These are phyloP conservation scores for Noctua comes DNA, from an alignment of 2,888 invertebrate species.

Conservation along the genomic window DNA sequence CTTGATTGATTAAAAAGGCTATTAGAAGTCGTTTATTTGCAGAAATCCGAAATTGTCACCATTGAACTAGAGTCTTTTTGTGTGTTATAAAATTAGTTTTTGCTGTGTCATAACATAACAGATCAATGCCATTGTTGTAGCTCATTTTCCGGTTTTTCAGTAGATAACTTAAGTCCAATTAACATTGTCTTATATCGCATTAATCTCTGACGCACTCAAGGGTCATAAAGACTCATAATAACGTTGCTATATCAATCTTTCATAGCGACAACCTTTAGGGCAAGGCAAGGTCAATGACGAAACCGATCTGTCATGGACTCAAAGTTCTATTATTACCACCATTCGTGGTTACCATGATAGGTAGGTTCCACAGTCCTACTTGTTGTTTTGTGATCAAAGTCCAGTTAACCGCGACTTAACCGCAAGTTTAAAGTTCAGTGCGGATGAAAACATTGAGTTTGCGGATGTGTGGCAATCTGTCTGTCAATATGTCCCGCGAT, in stretches of 20 bases:
- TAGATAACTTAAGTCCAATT: neutral
- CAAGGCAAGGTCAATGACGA: conserved; percentile 54
- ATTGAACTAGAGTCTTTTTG: neutral
- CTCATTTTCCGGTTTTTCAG: neutral
- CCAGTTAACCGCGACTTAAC: conserved; percentile 9
- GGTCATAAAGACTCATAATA: conserved; percentile 19
- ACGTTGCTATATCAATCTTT: conserved; percentile 14
- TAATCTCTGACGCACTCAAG: conserved; percentile 38
- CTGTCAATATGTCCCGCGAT: conserved; percentile 31
- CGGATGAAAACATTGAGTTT: conserved; percentile 42
- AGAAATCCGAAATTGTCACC: neutral
- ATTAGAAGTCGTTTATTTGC: neutral
- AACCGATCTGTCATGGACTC: conserved; percentile 15
- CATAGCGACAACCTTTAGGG: conserved; percentile 40
- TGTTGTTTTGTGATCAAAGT: conserved; percentile 41
- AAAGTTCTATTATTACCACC: neutral
- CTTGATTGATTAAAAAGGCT: neutral
- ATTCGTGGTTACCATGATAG: conserved; percentile 12
- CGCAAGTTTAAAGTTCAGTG: conserved; percentile 49
- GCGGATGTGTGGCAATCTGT: conserved; percentile 46
- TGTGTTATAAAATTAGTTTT: neutral
- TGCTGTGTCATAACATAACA: neutral
- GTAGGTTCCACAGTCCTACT: neutral
- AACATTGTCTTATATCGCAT: conserved; percentile 1
- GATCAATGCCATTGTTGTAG: neutral